Evolutionary conservation across 2,113 vertebrate genomes (phyloP).

Genomic region (Saccopteryx leptura): DNA sequence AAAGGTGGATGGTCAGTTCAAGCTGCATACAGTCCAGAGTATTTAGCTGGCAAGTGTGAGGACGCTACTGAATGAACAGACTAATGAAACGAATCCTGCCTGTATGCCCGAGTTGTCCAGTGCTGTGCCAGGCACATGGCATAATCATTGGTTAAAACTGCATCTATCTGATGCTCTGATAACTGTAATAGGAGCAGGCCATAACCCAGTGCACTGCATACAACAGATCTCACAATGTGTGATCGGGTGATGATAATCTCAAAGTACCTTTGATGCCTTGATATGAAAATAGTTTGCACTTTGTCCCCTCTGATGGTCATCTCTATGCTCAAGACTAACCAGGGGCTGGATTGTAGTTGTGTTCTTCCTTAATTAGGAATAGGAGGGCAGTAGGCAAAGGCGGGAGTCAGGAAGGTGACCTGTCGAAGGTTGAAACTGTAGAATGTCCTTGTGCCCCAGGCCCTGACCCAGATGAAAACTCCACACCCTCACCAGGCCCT

Average conservation of each 20-base stretch:
- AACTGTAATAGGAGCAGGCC: background rate
- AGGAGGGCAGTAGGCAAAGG: background rate
- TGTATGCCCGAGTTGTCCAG: background rate
- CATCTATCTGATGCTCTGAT: background rate
- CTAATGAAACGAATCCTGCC: background rate
- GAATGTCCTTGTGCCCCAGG: background rate
- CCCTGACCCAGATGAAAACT: background rate
- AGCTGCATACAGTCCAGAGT: background rate
- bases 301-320: background rate
- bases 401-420: background rate
- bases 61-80: background rate
- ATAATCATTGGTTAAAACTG: background rate
- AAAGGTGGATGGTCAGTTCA: background rate
- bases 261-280: background rate
- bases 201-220: background rate
- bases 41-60: background rate
- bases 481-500: background rate
- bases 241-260: no score
- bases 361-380: constrained; percentile 4
- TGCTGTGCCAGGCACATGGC: background rate
- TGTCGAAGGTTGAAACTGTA: background rate
- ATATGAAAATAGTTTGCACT: background rate
- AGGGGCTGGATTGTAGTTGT: background rate
- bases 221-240: background rate
- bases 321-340: background rate